Base-by-base conservation (phyloP, 2,888 invertebrate species). In the Phorcus lineatus region DNA sequence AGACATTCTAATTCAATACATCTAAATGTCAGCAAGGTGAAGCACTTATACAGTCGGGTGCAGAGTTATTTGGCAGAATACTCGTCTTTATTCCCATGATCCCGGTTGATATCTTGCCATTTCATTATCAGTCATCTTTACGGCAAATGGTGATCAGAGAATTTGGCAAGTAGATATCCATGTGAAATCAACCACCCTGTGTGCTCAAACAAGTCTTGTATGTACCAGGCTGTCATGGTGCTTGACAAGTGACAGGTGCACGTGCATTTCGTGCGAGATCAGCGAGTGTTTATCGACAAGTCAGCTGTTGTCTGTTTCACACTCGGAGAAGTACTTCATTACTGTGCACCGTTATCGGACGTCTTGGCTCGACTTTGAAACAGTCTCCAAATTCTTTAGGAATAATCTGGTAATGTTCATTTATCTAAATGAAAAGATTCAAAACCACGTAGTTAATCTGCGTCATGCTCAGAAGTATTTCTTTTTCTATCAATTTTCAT, bases 231-330 rank as follows among this genome's bases (percentile, higher is more conserved):
- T 67, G 67, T 36, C 67, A 36, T 67, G 31, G 70, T 40, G 31
- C 70, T 70, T 70, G 70, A 70, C 70, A 36, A 11, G 70, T 70
- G 40, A 70, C 70, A 70, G 70, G 70, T 70, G 70, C 70, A 36
- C 70, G 70, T 70, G 70, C 70, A 36, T 70, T 70, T 31, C 70
- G 70, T 36, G 70, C 36, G 70, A 70, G 36, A 36, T 70, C 40
- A 70, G 70, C 70, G 70, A 31, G 31, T 31, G 70, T 70, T 70
- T 70, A 70, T 40, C 19, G 70, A 36, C 40, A n/a, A 36, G 24
- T 24, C 19, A 24, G 57, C 24, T 57, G 57, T 47, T 47, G 47
- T 47, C 47, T 47, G 47, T 47, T 47, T 47, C 47, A 47, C 47
- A 47, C 47, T 47, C 13, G 11, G 13, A 47, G 47, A 47, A 47